Evolutionary conservation across 1,140 invertebrate genomes (phyloP).

Genomic region (Babylonia areolata): DNA sequence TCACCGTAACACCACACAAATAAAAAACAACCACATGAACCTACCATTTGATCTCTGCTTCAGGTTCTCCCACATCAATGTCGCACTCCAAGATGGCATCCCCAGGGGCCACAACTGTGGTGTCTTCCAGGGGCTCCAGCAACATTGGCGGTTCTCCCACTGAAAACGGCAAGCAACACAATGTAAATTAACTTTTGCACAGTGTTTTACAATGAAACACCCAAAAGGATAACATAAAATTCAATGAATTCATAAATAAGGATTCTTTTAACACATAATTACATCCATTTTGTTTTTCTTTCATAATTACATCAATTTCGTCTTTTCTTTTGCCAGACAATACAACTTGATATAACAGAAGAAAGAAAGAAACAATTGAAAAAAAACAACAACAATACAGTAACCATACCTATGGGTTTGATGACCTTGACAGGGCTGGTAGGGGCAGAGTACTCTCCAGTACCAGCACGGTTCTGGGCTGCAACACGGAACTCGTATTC

Average conservation of each 20-base stretch:
- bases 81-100: slow-evolving; percentile 72
- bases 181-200: too few relatives aligned
- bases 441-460: slow-evolving; percentile 92
- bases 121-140: slow-evolving; percentile 66
- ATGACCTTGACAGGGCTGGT: slow-evolving; percentile 65
- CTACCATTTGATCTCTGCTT: slow-evolving; percentile 73
- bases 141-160: slow-evolving; percentile 72
- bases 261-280: too few relatives aligned
- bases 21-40: not conserved
- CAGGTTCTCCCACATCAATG: slow-evolving; percentile 71
- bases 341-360: too few relatives aligned
- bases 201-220: too few relatives aligned
- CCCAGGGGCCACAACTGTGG: slow-evolving; percentile 65
- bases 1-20: not conserved
- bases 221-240: too few relatives aligned
- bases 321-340: too few relatives aligned
- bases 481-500: slow-evolving; percentile 95
- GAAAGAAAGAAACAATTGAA: not conserved
- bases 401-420: slow-evolving; percentile 60
- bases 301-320: too few relatives aligned
- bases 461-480: slow-evolving; percentile 97
- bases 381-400: not conserved
- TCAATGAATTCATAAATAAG: too few relatives aligned
- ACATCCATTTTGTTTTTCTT: too few relatives aligned
- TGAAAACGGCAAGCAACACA: slow-evolving; percentile 45